Conservation (phyloP, 2,888 invertebrate genomes). For the Melinopterus prodromus region DNA sequence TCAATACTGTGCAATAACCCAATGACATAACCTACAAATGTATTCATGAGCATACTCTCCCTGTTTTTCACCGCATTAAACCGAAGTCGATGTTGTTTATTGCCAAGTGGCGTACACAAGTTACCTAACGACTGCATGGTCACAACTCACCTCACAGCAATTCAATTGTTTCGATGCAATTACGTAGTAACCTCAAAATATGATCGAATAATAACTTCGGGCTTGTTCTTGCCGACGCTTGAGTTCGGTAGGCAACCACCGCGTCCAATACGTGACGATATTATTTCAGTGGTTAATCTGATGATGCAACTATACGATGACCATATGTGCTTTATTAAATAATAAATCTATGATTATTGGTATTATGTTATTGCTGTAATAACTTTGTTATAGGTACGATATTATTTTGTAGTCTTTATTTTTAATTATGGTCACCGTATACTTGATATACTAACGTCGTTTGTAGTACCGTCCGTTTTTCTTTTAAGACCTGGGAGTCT, state of each 20-base stretch:
- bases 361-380: no score
- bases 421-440: neutral
- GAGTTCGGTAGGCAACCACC: neutral
- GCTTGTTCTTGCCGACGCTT: neutral
- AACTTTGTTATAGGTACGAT: no score
- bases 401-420: no score
- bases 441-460: no score
- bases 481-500: neutral
- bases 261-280: neutral
- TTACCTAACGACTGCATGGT: neutral
- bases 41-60: no score
- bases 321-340: neutral
- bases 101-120: neutral
- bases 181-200: neutral
- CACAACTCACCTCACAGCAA: neutral
- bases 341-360: no score
- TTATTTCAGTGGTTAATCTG: neutral
- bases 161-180: neutral
- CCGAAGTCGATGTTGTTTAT: neutral
- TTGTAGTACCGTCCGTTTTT: neutral
- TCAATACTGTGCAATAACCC: neutral
- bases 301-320: neutral
- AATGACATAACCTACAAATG: neutral
- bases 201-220: neutral
- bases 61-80: neutral